Evolutionary conservation across 2,797 vertebrate species (phyloP).

Genomic region (Enteromius viviparus): DNA sequence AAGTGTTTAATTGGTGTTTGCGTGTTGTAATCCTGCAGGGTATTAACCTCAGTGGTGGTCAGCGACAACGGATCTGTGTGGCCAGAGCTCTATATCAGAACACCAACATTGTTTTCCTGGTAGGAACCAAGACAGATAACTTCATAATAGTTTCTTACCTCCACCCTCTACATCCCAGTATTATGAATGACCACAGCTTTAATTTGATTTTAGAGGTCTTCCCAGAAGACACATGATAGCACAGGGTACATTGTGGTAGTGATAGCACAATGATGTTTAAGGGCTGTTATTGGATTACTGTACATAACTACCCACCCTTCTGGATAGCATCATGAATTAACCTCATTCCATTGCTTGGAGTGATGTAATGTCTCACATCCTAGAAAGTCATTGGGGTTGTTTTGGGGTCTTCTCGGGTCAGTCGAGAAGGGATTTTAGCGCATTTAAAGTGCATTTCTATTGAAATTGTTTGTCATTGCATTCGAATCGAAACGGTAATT

Average conservation of each 20-base stretch:
- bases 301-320: constrained; percentile 38
- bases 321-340: constrained; percentile 14
- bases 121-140: constrained; percentile 70
- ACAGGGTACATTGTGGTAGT: neutral
- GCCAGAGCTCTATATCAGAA: constrained; percentile 97
- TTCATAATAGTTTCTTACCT: neutral
- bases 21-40: constrained; percentile 79
- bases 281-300: constrained; percentile 32
- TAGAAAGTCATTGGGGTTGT: constrained; percentile 10
- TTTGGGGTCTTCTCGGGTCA: constrained; percentile 12
- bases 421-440: neutral
- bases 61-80: constrained; percentile 96
- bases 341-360: constrained; percentile 14
- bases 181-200: constrained; percentile 31
- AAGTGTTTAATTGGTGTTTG: constrained; percentile 33
- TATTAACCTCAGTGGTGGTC: constrained; percentile 97
- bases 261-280: constrained; percentile 1
- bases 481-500: neutral
- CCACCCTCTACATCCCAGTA: constrained; percentile 1
- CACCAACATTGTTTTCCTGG: constrained; percentile 97
- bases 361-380: constrained; percentile 21
- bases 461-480: neutral
- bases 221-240: constrained; percentile 25
- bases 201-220: constrained; percentile 42
- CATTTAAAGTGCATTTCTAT: neutral